Evolutionary conservation across 1,140 invertebrate species (phyloP).

Genomic region (Trachymyrmex cornetzi): DNA sequence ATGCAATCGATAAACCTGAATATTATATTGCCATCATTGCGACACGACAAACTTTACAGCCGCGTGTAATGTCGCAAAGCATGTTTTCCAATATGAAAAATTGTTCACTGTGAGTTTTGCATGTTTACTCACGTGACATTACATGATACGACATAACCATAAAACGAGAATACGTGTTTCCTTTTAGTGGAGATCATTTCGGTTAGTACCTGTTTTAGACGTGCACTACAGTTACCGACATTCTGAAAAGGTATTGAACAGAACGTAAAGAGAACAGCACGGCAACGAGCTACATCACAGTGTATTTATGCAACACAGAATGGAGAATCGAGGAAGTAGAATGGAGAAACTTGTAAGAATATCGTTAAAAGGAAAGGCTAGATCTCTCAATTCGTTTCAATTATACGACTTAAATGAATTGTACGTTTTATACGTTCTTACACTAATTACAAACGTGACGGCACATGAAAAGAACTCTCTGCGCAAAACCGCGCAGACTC

Average conservation of each 20-base stretch:
- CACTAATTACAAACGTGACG: conserved; percentile 19
- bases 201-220: conserved; percentile 61
- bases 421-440: neutral
- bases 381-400: conserved; percentile 7
- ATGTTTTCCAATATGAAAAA: conserved; percentile 51
- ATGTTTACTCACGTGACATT: conserved; percentile 37
- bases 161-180: conserved; percentile 44
- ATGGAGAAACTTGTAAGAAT: neutral
- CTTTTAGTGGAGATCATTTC: conserved; percentile 44
- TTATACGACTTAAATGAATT: conserved; percentile 22
- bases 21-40: conserved; percentile 29
- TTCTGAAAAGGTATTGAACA: conserved; percentile 67
- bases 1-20: conserved; percentile 19
- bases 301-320: conserved; percentile 38
- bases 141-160: conserved; percentile 42
- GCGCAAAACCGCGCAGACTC: neutral
- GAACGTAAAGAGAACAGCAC: conserved; percentile 53
- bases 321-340: neutral
- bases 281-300: conserved; percentile 27
- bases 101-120: conserved; percentile 48
- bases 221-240: conserved; percentile 59
- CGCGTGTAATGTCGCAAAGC: neutral
- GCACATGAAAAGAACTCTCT: neutral
- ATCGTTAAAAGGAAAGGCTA: neutral
- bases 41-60: conserved; percentile 27